Conservation (phyloP, 2,113 vertebrate genomes). For the Aptenodytes forsteri region DNA sequence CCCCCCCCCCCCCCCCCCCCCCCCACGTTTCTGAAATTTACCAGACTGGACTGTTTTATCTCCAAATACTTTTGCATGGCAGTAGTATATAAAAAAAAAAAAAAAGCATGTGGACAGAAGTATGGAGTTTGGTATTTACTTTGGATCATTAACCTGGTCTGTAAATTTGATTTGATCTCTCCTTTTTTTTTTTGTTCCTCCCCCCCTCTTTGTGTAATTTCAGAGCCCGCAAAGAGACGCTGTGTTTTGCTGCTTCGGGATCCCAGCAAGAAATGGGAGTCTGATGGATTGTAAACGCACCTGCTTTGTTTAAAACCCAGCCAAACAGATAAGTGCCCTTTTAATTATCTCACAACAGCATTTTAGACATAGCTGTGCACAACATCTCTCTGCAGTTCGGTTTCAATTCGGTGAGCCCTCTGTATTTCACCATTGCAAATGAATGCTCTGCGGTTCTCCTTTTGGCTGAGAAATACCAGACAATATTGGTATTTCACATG, state of each 20-base stretch:
- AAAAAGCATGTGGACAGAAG: background rate
- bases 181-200: background rate
- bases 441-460: background rate
- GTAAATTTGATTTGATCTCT: slow-evolving; percentile 49
- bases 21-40: background rate
- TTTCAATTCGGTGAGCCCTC: background rate
- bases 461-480: background rate
- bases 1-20: rapidly evolving
- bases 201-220: background rate
- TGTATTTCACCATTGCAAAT: background rate
- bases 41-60: background rate
- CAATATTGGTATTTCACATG: background rate
- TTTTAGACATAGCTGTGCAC: background rate
- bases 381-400: background rate
- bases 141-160: slow-evolving; percentile 56
- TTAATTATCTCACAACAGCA: background rate
- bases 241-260: background rate
- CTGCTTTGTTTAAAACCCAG: slow-evolving; percentile 11
- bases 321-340: slow-evolving; percentile 66
- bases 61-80: background rate
- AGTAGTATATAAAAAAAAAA: background rate
- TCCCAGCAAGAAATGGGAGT: slow-evolving; percentile 6
- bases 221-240: background rate
- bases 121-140: slow-evolving; percentile 44
- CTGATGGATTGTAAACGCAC: slow-evolving; percentile 31